phyloP scores from a whole-genome alignment of 2,797 vertebrate species.

The Capromys pilorides region DNA sequence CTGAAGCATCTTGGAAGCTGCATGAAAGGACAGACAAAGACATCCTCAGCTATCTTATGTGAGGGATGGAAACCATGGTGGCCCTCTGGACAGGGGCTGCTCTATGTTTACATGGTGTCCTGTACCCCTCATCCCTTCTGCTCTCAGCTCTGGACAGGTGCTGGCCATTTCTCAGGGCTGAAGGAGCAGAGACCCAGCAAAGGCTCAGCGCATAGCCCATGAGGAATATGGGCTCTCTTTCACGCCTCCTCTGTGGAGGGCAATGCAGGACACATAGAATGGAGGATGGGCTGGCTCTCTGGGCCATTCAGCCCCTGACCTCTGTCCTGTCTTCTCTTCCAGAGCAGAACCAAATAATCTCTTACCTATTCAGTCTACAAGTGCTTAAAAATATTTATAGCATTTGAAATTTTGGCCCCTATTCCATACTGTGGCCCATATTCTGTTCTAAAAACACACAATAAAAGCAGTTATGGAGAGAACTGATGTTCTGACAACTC shows the following conservation, averaged over 20 bases:
- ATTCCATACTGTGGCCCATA: neutral
- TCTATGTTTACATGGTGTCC: accelerated
- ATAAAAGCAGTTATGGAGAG: neutral
- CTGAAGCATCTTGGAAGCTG: neutral
- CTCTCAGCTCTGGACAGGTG: neutral
- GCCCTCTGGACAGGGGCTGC: neutral
- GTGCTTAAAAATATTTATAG: neutral
- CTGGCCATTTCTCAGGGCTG: neutral
- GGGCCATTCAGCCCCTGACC: neutral
- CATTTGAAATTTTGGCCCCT: neutral
- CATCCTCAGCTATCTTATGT: neutral
- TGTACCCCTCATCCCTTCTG: accelerated
- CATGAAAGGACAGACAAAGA: neutral
- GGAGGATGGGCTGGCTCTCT: neutral
- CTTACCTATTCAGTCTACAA: neutral
- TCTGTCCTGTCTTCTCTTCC: neutral
- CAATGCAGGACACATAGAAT: accelerated
- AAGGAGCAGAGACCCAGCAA: neutral
- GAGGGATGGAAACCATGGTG: neutral
- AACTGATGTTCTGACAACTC: constrained; percentile 5
- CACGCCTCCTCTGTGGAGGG: neutral
- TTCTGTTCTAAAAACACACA: neutral
- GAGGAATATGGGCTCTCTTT: neutral
- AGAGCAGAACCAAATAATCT: neutral
- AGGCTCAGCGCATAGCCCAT: neutral